Evolutionary conservation across 1,140 invertebrate species (phyloP), one percentile per base, ranked within the genome.

Genomic region (Magallana angulata): DNA sequence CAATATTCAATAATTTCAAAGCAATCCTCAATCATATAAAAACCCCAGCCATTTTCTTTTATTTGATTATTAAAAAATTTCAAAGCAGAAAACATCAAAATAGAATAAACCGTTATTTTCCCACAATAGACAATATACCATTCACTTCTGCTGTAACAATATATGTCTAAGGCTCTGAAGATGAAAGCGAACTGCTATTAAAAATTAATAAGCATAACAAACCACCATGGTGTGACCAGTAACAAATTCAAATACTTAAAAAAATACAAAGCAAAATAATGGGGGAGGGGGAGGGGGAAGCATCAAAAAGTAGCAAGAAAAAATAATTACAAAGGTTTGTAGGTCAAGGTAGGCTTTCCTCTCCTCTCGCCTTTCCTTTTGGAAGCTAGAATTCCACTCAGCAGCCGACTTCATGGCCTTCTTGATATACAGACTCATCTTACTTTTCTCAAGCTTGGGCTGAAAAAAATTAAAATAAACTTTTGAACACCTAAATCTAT

Each of bases 371-470:
- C 96, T 95, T 91, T 96, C 96, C 93, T 96, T 97, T 94, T 98
- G 99, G 84, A 99, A 96, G 85, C 96, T 96, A 0, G 96, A 94
- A 95, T 99, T 99, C 97, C 97, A 99, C 88, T 97, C 97, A 58
- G 97, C 96, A 16, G 97, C 97, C 2, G 98, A 97, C 90, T 97
- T 96, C 81, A 98, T 96, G 7, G 98, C 98, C 94, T 97, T 97
- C 93, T 97, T 97, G 60, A 97, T 96, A 89, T 97, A 96, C 93
- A 98, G 94, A 24, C 92, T 94, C 93, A 96, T 95, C 87, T 96
- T 95, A n/a, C 92, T 92, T 76, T 95, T 95, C 71, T 95, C 94
- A 7, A 95, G 87, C 80, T 93, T 94, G n/a, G 94, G 91, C 92
- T 95, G 90, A 57, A 87, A 87, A 58, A 16, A 81, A 36, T 30